Base-by-base conservation (phyloP, 2,797 vertebrate genomes). In the Platalea minor region DNA sequence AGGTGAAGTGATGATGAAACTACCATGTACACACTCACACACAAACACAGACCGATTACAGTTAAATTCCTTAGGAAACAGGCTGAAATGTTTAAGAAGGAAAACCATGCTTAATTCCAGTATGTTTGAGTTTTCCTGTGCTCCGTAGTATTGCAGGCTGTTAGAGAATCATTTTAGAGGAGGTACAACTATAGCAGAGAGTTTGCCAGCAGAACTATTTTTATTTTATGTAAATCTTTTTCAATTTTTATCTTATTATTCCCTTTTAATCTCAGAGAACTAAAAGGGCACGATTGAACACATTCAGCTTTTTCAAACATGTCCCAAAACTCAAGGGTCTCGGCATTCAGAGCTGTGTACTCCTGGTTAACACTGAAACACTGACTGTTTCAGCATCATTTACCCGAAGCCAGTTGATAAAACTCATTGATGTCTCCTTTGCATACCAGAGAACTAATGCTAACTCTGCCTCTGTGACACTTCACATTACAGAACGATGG, bases 231-330 rank as follows among this genome's bases (percentile, higher is more conserved):
- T 26, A 95, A 88, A 84, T 63, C 17, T 57, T 77, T 80, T 77
- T 61, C 60, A 45, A 31, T 78, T 94, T 94, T 95, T 93, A 88
- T 74, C 53, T 41, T 60, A 65, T 57, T 61, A 56, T 94, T 89
- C 37, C 69, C 67, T 95, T 67, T 80, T 51, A 91, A 95, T 82
- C 37, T 94, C 93, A 92, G 83, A 89, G 74, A 95, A 60, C 39
- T 31, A 85, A 75, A 29, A 86, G 63, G 20, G 12, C 37, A 76
- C 28, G n/a, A 74, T 16, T 91, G 75, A 95, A 97, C 96, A 84
- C 51, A 89, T 31, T 91, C 81, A 74, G 35, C 16, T 92, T 91
- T 95, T 93, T 77, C 82, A 85, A 94, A 43, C 26, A 21, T 18
- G 28, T 86, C 84, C 85, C 61, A 87, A 95, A 96, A 94, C 48